Conservation (phyloP, 1,140 invertebrate genomes). For the Lucilia cuprina region DNA sequence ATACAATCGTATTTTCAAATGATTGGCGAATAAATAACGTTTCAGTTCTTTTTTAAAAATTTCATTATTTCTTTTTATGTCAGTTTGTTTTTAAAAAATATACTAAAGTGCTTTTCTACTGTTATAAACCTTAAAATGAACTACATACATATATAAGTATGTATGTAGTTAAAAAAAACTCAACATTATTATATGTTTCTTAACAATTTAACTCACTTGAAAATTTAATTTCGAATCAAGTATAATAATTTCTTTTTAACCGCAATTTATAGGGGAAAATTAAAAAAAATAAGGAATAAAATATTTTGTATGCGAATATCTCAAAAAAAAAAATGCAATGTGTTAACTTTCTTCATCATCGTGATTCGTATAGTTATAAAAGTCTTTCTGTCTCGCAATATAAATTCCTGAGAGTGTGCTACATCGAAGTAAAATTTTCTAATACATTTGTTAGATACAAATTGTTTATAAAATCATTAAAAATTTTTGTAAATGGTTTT, state of each 20-base stretch:
- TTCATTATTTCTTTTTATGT: background rate
- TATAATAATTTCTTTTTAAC: slow-evolving; percentile 8
- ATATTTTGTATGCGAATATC: background rate
- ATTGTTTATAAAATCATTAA: too few relatives aligned
- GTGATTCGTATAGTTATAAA: background rate
- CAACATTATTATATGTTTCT: background rate
- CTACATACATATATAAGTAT: too few relatives aligned
- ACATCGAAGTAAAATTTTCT: background rate
- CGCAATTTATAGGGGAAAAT: background rate
- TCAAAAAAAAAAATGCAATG: background rate
- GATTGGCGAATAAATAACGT: background rate
- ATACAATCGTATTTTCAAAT: too few relatives aligned
- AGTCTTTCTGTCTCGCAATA: background rate
- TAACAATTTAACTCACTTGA: background rate
- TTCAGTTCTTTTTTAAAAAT: background rate
- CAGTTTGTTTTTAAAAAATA: background rate
- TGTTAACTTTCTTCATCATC: slow-evolving; percentile 11
- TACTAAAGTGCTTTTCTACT: background rate
- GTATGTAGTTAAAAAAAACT: background rate
- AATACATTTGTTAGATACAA: background rate
- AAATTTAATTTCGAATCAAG: slow-evolving; percentile 4
- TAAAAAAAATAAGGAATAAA: background rate
- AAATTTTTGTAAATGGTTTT: too few relatives aligned
- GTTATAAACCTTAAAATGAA: background rate
- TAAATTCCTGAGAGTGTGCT: background rate